phyloP scores from a whole-genome alignment of 2,113 vertebrate genomes.

The Oxyura jamaicensis region DNA sequence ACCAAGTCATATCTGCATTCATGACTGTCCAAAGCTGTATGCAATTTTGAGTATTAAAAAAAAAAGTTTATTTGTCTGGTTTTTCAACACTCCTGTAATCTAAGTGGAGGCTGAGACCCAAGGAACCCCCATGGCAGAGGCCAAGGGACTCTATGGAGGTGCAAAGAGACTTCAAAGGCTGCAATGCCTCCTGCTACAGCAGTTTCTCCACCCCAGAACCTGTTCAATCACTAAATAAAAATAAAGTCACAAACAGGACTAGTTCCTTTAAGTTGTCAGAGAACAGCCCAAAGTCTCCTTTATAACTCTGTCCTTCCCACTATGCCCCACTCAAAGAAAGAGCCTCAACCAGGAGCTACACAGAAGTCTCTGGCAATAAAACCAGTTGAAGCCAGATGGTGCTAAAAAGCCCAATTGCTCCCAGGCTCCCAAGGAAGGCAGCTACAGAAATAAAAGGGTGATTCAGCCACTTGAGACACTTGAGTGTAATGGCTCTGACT shows the following conservation, averaged over 20 bases:
- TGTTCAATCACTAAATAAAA: not conserved
- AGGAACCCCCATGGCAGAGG: accelerated
- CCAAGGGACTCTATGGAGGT: not conserved
- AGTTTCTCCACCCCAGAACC: not conserved
- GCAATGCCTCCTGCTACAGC: not conserved
- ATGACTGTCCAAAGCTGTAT: not conserved
- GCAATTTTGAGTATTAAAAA: not conserved
- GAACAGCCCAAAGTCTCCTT: not conserved
- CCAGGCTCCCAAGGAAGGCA: constrained; percentile 4
- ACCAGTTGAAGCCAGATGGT: not conserved
- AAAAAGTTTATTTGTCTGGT: not conserved
- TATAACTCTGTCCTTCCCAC: not conserved
- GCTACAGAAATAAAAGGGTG: not conserved
- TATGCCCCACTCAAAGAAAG: not conserved
- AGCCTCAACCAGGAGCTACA: not conserved
- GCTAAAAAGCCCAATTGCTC: not conserved
- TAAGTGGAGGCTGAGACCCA: not conserved
- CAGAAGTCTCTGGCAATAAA: not conserved
- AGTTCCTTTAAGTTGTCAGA: not conserved
- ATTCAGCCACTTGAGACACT: not conserved
- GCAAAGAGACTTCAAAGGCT: not conserved
- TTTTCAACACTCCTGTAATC: not conserved
- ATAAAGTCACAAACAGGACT: not conserved
- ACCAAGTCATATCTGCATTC: not conserved
- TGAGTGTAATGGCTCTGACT: not conserved